These are phyloP conservation scores for Apus apus DNA, from an alignment of 2,113 vertebrate genomes.

Conservation along the genomic window DNA sequence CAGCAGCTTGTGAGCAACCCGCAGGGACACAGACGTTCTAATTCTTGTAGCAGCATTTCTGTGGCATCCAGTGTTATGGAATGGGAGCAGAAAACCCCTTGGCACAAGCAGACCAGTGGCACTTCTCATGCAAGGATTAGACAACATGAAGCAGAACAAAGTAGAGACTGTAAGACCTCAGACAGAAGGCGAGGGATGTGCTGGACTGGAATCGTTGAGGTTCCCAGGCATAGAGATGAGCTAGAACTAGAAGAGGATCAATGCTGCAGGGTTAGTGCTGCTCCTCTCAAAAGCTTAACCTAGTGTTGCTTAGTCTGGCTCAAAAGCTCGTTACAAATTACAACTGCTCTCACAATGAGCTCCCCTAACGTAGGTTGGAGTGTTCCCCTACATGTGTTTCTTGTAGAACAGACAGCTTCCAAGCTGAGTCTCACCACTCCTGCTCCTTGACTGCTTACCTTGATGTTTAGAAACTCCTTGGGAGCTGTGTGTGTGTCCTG, in stretches of 20 bases:
- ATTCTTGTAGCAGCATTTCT: constrained; percentile 85
- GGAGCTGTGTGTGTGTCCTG: neutral
- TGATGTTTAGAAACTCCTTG: neutral
- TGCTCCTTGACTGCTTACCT: neutral
- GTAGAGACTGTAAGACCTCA: constrained; percentile 71
- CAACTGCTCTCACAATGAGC: neutral
- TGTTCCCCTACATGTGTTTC: neutral
- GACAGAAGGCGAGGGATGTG: constrained; percentile 87
- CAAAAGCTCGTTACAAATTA: neutral
- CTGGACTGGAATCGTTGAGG: constrained; percentile 76
- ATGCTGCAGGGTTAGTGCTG: constrained; percentile 87
- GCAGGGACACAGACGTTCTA: constrained; percentile 76
- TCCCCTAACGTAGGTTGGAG: neutral
- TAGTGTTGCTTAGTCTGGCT: neutral
- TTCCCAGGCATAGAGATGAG: constrained; percentile 69
- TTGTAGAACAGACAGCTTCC: neutral
- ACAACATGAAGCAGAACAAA: constrained; percentile 73
- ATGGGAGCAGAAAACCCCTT: constrained; percentile 90
- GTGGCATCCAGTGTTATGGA: constrained; percentile 91
- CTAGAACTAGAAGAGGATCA: constrained; percentile 84
- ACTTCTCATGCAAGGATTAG: constrained; percentile 72
- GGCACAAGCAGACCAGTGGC: constrained; percentile 72
- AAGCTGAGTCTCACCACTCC: neutral
- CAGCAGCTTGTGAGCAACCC: constrained; percentile 56
- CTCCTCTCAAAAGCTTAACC: neutral